These are phyloP conservation scores for Euspilapteryx auroguttella DNA, from an alignment of 2,888 invertebrate species.

Conservation along the genomic window DNA sequence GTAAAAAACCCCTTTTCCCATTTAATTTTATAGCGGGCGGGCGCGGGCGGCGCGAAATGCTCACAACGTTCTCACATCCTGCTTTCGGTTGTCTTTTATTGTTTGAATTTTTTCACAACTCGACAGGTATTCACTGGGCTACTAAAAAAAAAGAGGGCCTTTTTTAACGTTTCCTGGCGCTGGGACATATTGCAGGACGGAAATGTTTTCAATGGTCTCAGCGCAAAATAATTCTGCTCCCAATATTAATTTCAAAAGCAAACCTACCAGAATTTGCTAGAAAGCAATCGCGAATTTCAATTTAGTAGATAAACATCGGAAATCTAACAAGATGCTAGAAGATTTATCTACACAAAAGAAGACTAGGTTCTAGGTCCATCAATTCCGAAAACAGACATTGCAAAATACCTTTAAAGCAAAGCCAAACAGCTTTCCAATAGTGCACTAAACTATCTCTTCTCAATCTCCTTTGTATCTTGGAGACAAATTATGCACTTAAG, in stretches of 20 bases:
- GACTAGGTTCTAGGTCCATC: too few relatives aligned
- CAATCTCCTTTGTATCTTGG: background rate
- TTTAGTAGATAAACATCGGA: too few relatives aligned
- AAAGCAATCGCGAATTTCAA: too few relatives aligned
- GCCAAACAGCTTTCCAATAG: too few relatives aligned
- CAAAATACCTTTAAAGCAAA: too few relatives aligned
- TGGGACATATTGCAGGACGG: background rate
- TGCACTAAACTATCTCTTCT: too few relatives aligned
- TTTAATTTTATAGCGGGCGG: conserved; percentile 46
- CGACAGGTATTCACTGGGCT: conserved; percentile 17
- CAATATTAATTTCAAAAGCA: too few relatives aligned
- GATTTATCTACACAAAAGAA: too few relatives aligned
- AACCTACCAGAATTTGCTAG: too few relatives aligned
- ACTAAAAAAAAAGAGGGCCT: conserved; percentile 25
- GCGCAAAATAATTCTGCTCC: conserved; percentile 1
- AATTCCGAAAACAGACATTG: too few relatives aligned
- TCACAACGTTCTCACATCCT: conserved; percentile 18
- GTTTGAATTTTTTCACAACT: conserved; percentile 35
- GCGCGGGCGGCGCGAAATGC: conserved; percentile 29
- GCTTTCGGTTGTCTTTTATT: conserved; percentile 24
- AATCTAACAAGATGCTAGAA: too few relatives aligned
- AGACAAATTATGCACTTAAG: conserved; percentile 7
- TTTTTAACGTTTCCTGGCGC: conserved; percentile 26
- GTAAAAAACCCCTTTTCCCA: conserved; percentile 12
- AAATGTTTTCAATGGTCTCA: conserved; percentile 1